Conservation (phyloP, 2,797 vertebrate species). For the Todus mexicanus region DNA sequence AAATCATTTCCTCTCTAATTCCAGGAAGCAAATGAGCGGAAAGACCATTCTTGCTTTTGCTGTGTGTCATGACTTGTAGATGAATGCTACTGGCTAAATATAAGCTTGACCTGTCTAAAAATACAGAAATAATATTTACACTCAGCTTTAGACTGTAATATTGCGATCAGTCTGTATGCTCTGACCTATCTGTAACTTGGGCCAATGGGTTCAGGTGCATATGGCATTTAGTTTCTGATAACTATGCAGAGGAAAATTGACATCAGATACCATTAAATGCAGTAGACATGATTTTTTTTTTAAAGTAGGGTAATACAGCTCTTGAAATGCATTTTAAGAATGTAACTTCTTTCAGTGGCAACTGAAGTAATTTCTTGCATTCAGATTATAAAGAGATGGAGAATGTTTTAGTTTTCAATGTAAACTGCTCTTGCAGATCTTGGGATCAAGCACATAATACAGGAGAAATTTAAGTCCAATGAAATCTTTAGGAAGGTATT, state of each 20-base stretch:
- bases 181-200: neutral
- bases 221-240: neutral
- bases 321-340: neutral
- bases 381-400: neutral
- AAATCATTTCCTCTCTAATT: constrained; percentile 54
- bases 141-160: neutral
- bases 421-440: neutral
- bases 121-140: neutral
- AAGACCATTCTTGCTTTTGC: constrained; percentile 10
- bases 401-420: neutral
- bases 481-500: neutral
- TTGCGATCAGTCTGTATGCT: neutral
- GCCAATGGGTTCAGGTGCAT: neutral
- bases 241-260: neutral
- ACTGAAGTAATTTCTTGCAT: neutral
- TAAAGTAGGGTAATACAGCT: neutral
- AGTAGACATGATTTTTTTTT: neutral
- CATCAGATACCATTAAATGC: neutral
- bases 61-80: neutral
- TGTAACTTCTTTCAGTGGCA: neutral
- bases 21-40: constrained; percentile 6
- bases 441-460: neutral
- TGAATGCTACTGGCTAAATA: neutral
- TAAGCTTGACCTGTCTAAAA: neutral
- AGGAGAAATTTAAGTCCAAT: neutral